These are phyloP conservation scores for Orthosia gracilis DNA, from an alignment of 2,888 invertebrate species.

Conservation along the genomic window DNA sequence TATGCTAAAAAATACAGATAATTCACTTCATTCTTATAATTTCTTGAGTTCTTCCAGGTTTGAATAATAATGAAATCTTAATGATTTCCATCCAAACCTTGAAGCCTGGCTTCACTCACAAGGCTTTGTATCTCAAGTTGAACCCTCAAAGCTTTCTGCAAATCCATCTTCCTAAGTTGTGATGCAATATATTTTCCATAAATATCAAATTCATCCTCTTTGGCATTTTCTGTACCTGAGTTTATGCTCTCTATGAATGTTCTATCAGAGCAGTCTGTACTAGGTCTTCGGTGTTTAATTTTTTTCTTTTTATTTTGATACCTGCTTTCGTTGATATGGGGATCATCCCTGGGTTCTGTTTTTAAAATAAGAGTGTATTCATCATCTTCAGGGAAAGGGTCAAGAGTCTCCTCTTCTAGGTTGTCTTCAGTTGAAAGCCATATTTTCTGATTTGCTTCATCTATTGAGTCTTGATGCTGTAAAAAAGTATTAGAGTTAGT, in stretches of 20 bases:
- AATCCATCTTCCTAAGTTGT: conserved; percentile 84
- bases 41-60: background rate
- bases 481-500: conserved; percentile 17
- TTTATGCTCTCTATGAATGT: conserved; percentile 72
- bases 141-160: conserved; percentile 81
- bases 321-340: conserved; percentile 50
- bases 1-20: background rate
- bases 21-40: background rate
- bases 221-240: conserved; percentile 66
- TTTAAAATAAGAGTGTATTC: conserved; percentile 75
- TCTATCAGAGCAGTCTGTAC: conserved; percentile 75
- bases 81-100: conserved; percentile 70
- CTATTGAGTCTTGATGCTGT: conserved; percentile 65
- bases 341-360: conserved; percentile 71
- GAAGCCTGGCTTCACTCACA: conserved; percentile 84
- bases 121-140: conserved; percentile 86
- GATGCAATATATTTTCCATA: conserved; percentile 87
- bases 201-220: conserved; percentile 88
- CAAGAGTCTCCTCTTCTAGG: conserved; percentile 60
- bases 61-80: background rate
- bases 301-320: conserved; percentile 77
- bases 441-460: conserved; percentile 64
- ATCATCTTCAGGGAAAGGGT: conserved; percentile 73
- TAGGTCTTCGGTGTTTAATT: conserved; percentile 72
- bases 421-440: conserved; percentile 68